Evolutionary conservation across 2,113 vertebrate genomes (phyloP), one percentile per base, ranked within the genome.

Genomic region (Chlamydotis undulata): DNA sequence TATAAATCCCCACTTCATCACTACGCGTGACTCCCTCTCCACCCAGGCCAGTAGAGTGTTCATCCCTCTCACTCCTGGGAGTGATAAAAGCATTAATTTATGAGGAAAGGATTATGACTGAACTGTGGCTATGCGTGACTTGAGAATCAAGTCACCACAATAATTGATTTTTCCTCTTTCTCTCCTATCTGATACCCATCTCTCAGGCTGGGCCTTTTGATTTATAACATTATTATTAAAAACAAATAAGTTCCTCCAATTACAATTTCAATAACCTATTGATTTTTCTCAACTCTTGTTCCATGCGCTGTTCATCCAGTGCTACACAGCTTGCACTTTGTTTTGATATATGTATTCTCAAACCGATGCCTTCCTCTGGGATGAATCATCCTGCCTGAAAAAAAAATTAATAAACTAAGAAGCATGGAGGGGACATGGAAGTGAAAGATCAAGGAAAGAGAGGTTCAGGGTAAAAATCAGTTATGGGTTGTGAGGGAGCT

Each of bases 171-270:
- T 93, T n/a, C 61, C 8, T 76, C 43, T 25, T 64, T 41, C 22
- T 6, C 10, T 84, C 19, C 64, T 33, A 31, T 33, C 77, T 63
- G 33, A 63, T 77, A 33, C 23, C 28, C 28, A 41, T 53, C 60
- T 74, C 81, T 90, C 39, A 47, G 12, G 28, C 24, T 21, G 19
- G 21, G 25, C 33, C 23, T 87, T 82, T 81, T 90, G 82, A 96
- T 96, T 96, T 85, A 85, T 90, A 43, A 49, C 63, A 25, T 83
- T 59, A 31, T 91, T 81, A 89, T 89, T 94, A 80, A 81, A 96
- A 94, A 55, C 93, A 96, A 95, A 52, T 85, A 83, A 68, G 53
- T 90, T 85, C 86, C 50, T 94, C 76, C 89, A 89, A 97, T 96
- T 94, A 87, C 82, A 78, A 65, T 96, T 94, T 89, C 96, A 92